Conservation (phyloP, 2,797 vertebrate genomes). For the Lacerta viridis region DNA sequence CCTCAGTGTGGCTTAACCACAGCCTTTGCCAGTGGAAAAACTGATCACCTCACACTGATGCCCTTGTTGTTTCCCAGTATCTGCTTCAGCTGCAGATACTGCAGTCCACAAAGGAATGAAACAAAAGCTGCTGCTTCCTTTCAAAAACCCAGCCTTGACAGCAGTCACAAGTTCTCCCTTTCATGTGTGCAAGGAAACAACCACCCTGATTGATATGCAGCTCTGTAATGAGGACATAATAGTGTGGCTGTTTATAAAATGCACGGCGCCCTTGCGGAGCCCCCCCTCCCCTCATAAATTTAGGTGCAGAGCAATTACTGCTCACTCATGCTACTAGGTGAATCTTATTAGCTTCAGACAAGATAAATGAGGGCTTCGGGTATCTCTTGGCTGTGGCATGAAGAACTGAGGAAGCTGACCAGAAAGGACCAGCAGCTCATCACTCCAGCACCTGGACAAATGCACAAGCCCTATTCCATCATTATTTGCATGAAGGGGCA, state of each 20-base stretch:
- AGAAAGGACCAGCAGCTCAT: not conserved
- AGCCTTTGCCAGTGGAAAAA: not conserved
- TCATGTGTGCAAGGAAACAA: not conserved
- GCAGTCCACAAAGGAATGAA: not conserved
- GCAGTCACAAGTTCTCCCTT: not conserved
- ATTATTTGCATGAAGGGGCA: not conserved
- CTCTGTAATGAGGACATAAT: not conserved
- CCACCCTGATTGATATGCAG: not conserved
- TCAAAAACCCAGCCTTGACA: not conserved
- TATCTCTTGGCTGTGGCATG: not conserved
- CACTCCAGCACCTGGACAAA: fast-evolving
- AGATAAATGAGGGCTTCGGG: not conserved
- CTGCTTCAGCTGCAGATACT: not conserved
- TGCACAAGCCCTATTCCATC: not conserved
- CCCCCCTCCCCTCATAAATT: not conserved
- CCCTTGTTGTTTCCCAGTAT: not conserved
- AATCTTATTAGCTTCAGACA: slow-evolving; percentile 20
- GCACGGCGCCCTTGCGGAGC: not conserved
- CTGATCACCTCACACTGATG: not conserved
- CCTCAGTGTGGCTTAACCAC: not conserved
- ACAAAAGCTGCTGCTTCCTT: not conserved
- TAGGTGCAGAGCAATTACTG: slow-evolving; percentile 30
- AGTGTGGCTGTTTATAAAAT: slow-evolving; percentile 38
- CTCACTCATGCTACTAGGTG: slow-evolving; percentile 27
- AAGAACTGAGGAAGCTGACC: fast-evolving